phyloP scores from a whole-genome alignment of 2,113 vertebrate genomes.

The Rhadina sibilatrix region DNA sequence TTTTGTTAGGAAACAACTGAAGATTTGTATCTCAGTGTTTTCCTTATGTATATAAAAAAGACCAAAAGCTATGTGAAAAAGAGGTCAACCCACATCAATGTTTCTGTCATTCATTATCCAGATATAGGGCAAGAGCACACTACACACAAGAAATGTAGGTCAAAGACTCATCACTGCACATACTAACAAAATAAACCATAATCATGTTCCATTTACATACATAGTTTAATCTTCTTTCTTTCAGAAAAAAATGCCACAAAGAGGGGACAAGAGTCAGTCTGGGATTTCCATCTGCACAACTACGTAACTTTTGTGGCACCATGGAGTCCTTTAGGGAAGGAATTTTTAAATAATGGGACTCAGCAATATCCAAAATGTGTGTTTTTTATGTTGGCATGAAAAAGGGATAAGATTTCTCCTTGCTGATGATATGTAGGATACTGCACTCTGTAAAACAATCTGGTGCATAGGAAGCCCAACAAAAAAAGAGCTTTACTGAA shows the following conservation, averaged over 20 bases:
- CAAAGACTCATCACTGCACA: neutral
- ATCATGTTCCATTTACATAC: neutral
- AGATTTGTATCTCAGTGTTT: neutral
- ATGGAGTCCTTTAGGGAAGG: neutral
- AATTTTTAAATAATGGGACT: neutral
- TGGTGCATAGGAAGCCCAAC: neutral
- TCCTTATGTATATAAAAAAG: neutral
- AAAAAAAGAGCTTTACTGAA: neutral
- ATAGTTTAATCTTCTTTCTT: slow-evolving; percentile 5
- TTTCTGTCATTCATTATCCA: neutral
- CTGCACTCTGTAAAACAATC: neutral
- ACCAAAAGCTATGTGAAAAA: neutral
- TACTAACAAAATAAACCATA: neutral
- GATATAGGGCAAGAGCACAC: neutral
- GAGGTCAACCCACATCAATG: neutral
- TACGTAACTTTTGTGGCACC: neutral
- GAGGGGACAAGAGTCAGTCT: neutral
- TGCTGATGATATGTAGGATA: neutral
- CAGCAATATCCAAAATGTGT: neutral
- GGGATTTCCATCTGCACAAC: neutral
- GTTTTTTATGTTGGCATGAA: neutral
- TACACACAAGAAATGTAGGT: slow-evolving; percentile 24
- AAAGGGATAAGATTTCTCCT: neutral
- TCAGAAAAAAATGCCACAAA: neutral
- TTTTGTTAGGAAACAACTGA: neutral